Conservation (phyloP, 2,888 invertebrate genomes). For the Monopis laevigella region DNA sequence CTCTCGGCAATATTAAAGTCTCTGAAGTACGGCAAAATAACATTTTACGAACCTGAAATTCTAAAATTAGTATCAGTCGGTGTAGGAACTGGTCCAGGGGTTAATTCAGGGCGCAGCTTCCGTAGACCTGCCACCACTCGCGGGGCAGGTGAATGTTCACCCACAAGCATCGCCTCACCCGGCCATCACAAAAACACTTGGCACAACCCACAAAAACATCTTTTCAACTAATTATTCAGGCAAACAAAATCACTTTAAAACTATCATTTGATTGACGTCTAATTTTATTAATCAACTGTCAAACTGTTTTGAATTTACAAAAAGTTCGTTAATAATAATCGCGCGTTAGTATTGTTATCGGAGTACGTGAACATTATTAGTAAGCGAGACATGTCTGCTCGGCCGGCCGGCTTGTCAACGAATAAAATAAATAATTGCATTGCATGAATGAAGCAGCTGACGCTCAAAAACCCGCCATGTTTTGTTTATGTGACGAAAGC, state of each 20-base stretch:
- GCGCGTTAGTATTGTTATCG: constrained; percentile 24
- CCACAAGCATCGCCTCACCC: constrained; percentile 56
- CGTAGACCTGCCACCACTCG: constrained; percentile 62
- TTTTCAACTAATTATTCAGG: constrained; percentile 22
- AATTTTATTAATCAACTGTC: constrained; percentile 29
- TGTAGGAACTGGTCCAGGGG: constrained; percentile 50
- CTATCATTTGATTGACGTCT: constrained; percentile 15
- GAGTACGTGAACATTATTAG: constrained; percentile 18
- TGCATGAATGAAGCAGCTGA: constrained; percentile 22
- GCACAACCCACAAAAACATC: constrained; percentile 21
- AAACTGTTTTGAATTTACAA: constrained; percentile 48
- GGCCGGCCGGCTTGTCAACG: constrained; percentile 32
- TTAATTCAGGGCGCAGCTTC: constrained; percentile 56
- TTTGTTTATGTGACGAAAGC: constrained; percentile 22
- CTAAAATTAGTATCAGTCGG: constrained; percentile 53
- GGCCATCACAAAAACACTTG: constrained; percentile 46
- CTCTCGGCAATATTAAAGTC: too few species aligned
- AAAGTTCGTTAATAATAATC: constrained; percentile 50
- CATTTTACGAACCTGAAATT: constrained; percentile 55
- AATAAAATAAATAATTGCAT: constrained; percentile 38
- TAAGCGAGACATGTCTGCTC: constrained; percentile 26
- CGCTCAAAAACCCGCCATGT: constrained; percentile 28
- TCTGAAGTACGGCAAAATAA: neutral
- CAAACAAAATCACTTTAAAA: too few species aligned
- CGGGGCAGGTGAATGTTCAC: constrained; percentile 61